phyloP scores from a whole-genome alignment of 2,888 invertebrate species.

The Diarsia brunnea region DNA sequence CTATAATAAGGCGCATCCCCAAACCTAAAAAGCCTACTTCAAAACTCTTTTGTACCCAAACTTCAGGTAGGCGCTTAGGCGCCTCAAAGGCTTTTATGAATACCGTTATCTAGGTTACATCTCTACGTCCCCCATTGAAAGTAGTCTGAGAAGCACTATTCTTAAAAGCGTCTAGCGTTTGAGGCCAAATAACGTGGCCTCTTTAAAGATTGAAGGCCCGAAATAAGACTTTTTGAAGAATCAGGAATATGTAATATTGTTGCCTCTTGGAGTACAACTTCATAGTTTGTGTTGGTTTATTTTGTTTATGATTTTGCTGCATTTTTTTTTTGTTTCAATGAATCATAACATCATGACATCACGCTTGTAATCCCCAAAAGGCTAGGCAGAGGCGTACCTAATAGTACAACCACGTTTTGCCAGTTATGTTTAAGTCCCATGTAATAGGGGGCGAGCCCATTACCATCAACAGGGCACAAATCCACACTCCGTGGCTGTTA shows the following conservation, averaged over 20 bases:
- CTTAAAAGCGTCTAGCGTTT: slow-evolving; percentile 64
- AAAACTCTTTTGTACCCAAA: slow-evolving; percentile 58
- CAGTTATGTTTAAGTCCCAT: too few species aligned
- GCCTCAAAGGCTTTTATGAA: slow-evolving; percentile 66
- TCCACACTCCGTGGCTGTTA: too few species aligned
- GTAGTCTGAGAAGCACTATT: slow-evolving; percentile 64
- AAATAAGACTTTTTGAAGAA: slow-evolving; percentile 8
- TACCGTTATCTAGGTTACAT: slow-evolving; percentile 80
- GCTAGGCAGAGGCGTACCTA: too few species aligned
- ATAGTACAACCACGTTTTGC: too few species aligned
- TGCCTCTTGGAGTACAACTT: background rate
- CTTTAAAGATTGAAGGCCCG: slow-evolving; percentile 42
- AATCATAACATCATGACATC: too few species aligned
- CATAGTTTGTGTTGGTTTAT: background rate
- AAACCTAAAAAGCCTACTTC: slow-evolving; percentile 24
- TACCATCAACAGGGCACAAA: too few species aligned
- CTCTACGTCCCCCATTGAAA: slow-evolving; percentile 73
- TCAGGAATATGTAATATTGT: background rate
- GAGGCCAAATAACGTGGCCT: slow-evolving; percentile 57
- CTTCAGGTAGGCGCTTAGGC: slow-evolving; percentile 51
- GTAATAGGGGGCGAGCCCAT: too few species aligned
- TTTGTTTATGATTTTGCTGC: background rate
- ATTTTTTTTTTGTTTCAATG: background rate
- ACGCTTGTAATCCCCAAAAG: too few species aligned
- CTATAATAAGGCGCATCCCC: background rate